Evolutionary conservation across 64 coral and sea anemone genomes (phyloP), one percentile per base, ranked within the genome.

Genomic region (Pocillopora damicornis): DNA sequence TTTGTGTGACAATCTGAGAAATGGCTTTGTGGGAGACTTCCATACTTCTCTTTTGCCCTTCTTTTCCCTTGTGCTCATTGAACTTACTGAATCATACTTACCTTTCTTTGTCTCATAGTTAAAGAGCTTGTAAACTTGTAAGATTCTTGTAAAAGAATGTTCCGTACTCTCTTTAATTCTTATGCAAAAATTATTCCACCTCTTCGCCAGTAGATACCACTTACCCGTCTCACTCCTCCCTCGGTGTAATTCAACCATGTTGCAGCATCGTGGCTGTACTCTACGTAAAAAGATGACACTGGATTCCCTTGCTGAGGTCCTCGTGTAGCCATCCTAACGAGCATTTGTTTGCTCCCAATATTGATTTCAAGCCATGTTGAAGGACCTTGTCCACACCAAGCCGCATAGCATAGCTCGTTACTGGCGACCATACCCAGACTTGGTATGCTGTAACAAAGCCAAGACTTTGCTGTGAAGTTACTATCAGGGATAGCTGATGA

Each of bases 211-310:
- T 30, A 30, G 30, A 30, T 30, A 30, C 30, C 30, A 20, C 62
- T 30, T 26, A 85, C 81, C 81, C 57, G 81, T 72, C 81, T 85
- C 11, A n/a, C 81, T 58, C 81, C 81, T n/a, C 81, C 63, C 38
- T 45, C 36, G 20, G 81, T 71, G 81, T 85, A 85, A 58, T 85
- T 66, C 35, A 71, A 1, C 81, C 81, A 85, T 58, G 16, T 6
- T 14, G 11, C 23, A 42, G 63, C 81, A 85, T 72, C 65, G 64
- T 58, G 11, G 64, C 81, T 68, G 36, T 85, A 72, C 26, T 35
- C 64, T 42, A 85, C 26, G 64, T 85, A 85, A 59, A 85, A 85
- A 2, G 81, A 85, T n/a, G 81, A n/a, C 8, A 85, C 65, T 11
- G 38, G 16, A 72, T 85, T 65, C 35, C 81, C 81, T 20, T 11